Conservation (phyloP, 1,140 invertebrate genomes). For the Patella vulgata region DNA sequence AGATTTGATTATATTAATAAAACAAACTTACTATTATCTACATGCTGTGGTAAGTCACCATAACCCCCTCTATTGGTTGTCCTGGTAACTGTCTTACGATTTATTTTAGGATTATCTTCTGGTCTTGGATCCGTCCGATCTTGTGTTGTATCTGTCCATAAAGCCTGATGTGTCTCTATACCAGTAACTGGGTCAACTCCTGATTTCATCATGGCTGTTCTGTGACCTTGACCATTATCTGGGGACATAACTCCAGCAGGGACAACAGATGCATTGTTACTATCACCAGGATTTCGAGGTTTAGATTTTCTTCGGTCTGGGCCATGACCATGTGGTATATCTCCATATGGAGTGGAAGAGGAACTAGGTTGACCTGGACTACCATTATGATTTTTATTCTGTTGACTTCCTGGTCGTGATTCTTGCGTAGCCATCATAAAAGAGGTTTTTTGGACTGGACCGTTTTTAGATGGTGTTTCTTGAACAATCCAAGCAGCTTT, state of each 20-base stretch:
- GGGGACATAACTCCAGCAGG: constrained; percentile 36
- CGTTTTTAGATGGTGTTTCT: constrained; percentile 34
- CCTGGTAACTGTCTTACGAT: constrained; percentile 48
- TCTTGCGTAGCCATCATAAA: constrained; percentile 20
- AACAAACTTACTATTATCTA: constrained; percentile 29
- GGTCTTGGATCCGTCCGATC: constrained; percentile 44
- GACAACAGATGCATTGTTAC: constrained; percentile 26
- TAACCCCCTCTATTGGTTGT: constrained; percentile 43
- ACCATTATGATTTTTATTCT: neutral
- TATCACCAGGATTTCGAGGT: constrained; percentile 3
- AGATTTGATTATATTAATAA: too few relatives aligned
- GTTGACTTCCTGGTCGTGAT: too few relatives aligned
- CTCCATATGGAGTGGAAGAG: constrained; percentile 35
- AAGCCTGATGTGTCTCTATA: constrained; percentile 42
- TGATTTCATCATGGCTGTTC: constrained; percentile 42
- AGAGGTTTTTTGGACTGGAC: constrained; percentile 30
- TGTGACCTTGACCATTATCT: constrained; percentile 40
- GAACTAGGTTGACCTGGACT: constrained; percentile 31
- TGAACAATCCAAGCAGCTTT: constrained; percentile 44
- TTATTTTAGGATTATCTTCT: constrained; percentile 45
- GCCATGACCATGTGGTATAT: neutral
- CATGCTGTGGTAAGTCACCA: constrained; percentile 33
- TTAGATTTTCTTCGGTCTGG: constrained; percentile 4
- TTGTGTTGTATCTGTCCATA: constrained; percentile 46
- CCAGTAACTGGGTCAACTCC: constrained; percentile 43